Evolutionary conservation across 2,113 vertebrate species (phyloP), one percentile per base, ranked within the genome.

Genomic region (Silurus meridionalis): DNA sequence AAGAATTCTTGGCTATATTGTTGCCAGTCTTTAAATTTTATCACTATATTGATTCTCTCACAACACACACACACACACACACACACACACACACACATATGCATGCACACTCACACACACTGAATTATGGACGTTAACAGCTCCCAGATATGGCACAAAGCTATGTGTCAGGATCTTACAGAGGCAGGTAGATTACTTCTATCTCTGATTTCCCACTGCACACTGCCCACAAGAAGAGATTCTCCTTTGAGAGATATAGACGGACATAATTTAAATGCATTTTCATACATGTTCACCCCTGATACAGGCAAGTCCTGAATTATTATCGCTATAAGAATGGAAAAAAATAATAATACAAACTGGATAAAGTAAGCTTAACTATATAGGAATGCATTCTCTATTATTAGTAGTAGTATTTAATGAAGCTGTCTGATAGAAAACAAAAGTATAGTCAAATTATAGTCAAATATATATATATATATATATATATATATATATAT

Each of bases 1-100:
- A 88, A 75, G 72, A 82, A 84, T 78, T 85, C 78, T 67, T 72
- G 61, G 52, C 53, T 69, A 57, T 83, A 83, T 63, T 85, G 63
- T 86, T 89, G 83, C 85, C 53, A 80, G 71, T 63, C 85, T 88
- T 85, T 83, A 79, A 79, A 83, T 87, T 88, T 88, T 87, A 90
- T 87, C 79, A 85, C 83, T 9, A 46, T 75, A 85, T 85, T 87
- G 83, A 90, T 82, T 87, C 81, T 80, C 53, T 75, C 80, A 53
- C 85, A 79, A 77, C 46, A 69, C 57, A 80, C 48, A 67, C 78
- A 37, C 85, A 82, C 37, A 72, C 46, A 61, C 57, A 80, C 69
- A 48, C 25, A 67, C 58, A 37, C 69, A n/a, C 37, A 75, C 78
- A 50, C 84, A 55, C 37, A 72, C 46, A 66, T 53, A 80, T 23